Evolutionary conservation across 2,797 vertebrate genomes (phyloP).

Genomic region (Rachycentron canadum): DNA sequence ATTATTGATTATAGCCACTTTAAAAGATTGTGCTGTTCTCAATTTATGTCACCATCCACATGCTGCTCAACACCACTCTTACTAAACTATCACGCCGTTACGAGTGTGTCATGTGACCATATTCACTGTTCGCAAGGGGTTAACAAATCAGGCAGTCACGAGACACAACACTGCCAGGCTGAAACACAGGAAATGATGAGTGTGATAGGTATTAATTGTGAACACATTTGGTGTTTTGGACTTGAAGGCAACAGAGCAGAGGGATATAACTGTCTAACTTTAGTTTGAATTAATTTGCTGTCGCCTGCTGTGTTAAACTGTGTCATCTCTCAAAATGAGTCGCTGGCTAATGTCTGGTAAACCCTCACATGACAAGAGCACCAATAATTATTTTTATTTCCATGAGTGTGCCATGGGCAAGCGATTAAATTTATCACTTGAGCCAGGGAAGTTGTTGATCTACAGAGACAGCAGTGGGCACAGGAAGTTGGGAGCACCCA

Average conservation of each 20-base stretch:
- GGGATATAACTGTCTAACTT: neutral
- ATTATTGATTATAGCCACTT: neutral
- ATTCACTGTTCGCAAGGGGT: conserved; percentile 4
- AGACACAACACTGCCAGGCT: conserved; percentile 18
- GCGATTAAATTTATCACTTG: conserved; percentile 24
- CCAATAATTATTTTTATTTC: neutral
- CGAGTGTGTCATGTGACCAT: neutral
- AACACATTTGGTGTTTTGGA: conserved; percentile 8
- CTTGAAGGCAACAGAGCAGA: neutral
- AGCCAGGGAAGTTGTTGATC: conserved; percentile 29
- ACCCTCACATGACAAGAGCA: conserved; percentile 25
- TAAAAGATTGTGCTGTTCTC: neutral
- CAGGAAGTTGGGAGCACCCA: too few species aligned
- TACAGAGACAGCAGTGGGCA: conserved; percentile 33
- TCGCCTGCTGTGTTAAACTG: neutral
- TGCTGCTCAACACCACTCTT: neutral
- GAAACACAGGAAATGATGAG: conserved; percentile 38
- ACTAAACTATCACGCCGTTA: neutral
- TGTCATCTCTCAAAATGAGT: conserved; percentile 18
- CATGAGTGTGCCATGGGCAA: conserved; percentile 14
- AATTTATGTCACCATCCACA: neutral
- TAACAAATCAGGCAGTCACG: conserved; percentile 30
- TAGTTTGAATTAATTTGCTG: conserved; percentile 1
- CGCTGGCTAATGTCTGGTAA: conserved; percentile 13
- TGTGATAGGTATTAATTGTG: conserved; percentile 12